Conservation (phyloP, 2,797 vertebrate genomes). For the Spheniscus humboldti region DNA sequence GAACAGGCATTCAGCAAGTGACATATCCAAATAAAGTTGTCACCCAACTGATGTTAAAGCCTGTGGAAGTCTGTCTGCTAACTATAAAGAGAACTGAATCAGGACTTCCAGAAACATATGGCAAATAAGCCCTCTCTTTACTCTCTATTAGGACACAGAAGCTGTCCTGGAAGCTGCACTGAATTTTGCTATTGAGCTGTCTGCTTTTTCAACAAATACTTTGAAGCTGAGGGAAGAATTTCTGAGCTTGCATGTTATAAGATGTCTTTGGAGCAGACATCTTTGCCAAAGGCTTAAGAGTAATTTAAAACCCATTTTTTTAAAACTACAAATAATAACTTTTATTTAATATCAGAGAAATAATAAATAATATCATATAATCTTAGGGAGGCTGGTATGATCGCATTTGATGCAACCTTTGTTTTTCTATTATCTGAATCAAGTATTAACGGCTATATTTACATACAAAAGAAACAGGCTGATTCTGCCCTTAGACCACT, state of each 20-base stretch:
- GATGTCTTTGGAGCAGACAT: neutral
- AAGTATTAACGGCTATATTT: neutral
- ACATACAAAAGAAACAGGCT: neutral
- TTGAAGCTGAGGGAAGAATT: neutral
- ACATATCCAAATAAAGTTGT: neutral
- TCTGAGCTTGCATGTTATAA: neutral
- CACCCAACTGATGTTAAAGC: neutral
- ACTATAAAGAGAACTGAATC: neutral
- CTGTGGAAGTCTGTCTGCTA: neutral
- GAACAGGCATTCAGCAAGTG: neutral
- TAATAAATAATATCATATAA: neutral
- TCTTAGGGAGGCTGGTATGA: neutral
- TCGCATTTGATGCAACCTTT: neutral
- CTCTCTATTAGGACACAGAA: neutral
- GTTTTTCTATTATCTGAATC: neutral
- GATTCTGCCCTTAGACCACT: neutral
- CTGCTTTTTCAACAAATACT: neutral
- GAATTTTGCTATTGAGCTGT: neutral
- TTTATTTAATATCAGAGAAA: neutral
- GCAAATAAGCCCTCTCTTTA: neutral
- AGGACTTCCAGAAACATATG: neutral
- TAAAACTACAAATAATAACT: neutral
- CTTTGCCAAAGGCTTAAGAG: neutral
- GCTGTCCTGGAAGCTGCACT: neutral
- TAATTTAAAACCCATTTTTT: neutral